Conservation (phyloP, 2,113 vertebrate species). For the Cynocephalus volans region DNA sequence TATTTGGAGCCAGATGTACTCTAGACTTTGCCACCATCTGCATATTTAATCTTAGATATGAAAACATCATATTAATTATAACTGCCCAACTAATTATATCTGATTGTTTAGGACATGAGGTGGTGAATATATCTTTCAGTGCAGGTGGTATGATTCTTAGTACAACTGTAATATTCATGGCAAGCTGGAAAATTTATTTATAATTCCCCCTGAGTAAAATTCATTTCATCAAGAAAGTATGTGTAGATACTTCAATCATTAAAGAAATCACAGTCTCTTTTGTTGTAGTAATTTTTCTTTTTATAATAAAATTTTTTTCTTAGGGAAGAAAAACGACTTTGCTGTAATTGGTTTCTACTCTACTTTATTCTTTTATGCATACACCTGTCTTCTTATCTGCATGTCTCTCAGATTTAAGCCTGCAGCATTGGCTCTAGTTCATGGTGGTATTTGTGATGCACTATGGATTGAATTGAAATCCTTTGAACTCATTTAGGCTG, state of each 20-base stretch:
- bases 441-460: constrained; percentile 84
- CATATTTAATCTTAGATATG: constrained; percentile 85
- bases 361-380: constrained; percentile 85
- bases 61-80: constrained; percentile 89
- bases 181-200: constrained; percentile 85
- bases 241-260: constrained; percentile 85
- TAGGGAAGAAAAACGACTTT: constrained; percentile 86
- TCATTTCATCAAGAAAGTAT: constrained; percentile 81
- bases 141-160: constrained; percentile 83
- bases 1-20: constrained; percentile 87
- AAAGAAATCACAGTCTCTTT: constrained; percentile 84
- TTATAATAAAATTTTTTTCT: constrained; percentile 83
- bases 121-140: constrained; percentile 78
- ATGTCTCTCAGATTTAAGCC: constrained; percentile 84
- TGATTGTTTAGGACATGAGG: constrained; percentile 84
- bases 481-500: constrained; percentile 87
- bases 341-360: constrained; percentile 87
- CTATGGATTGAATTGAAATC: constrained; percentile 84
- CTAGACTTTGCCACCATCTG: constrained; percentile 86
- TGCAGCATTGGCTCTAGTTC: constrained; percentile 76
- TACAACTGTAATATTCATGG: constrained; percentile 78
- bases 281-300: constrained; percentile 86
- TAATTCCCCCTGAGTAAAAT: constrained; percentile 84
- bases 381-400: constrained; percentile 86
- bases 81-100: constrained; percentile 87